Percentiles rank a stretch among this genome's conserved stretches.
Evolutionary conservation across 2,113 vertebrate species (phyloP).

Genomic region (Galeopterus variegatus): DNA sequence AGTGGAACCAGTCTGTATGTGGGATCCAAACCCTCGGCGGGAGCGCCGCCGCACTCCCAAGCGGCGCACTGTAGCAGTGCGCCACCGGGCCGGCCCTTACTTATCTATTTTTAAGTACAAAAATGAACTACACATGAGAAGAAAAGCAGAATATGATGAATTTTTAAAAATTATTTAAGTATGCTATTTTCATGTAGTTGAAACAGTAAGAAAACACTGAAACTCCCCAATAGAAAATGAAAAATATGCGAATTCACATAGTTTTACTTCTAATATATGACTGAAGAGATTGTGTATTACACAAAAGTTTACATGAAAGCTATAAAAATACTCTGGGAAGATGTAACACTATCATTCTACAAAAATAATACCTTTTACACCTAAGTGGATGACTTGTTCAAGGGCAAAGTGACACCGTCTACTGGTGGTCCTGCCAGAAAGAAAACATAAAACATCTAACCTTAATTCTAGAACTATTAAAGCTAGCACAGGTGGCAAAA

Average conservation of each 20-base stretch:
- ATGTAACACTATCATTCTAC: not conserved
- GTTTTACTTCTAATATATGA: not conserved
- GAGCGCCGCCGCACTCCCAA: too few species aligned
- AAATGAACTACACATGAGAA: not conserved
- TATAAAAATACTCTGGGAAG: not conserved
- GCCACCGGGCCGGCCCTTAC: too few species aligned
- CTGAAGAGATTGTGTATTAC: not conserved
- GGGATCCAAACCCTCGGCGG: too few species aligned
- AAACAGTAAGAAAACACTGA: not conserved
- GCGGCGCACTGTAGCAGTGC: too few species aligned
- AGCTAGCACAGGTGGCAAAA: not conserved
- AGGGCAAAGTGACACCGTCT: conserved; percentile 95
- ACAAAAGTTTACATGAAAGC: not conserved
- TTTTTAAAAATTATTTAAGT: not conserved
- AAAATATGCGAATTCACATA: not conserved
- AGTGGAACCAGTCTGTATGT: too few species aligned
- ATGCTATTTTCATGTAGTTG: not conserved
- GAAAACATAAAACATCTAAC: not conserved
- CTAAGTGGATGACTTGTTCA: conserved; percentile 91
- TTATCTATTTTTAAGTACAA: not conserved
- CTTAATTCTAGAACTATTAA: not conserved
- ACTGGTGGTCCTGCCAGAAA: conserved; percentile 90
- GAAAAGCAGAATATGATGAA: not conserved
- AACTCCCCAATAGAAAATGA: not conserved
- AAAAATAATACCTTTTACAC: conserved; percentile 89